Conservation (phyloP, 2,113 vertebrate species). For the Notiomystis cincta region DNA sequence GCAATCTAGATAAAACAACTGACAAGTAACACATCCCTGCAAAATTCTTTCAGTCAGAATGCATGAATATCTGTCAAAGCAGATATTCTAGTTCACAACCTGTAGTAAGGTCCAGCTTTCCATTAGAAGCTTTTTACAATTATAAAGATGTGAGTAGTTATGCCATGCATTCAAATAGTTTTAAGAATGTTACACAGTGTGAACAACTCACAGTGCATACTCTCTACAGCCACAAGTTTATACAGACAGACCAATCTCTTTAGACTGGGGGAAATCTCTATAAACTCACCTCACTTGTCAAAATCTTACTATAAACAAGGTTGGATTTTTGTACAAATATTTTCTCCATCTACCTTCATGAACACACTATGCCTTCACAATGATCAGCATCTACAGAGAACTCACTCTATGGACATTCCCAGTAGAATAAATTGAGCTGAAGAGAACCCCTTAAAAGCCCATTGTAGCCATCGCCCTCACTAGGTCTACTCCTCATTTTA, state of each 20-base stretch:
- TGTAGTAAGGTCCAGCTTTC: not conserved
- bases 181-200: not conserved
- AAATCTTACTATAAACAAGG: not conserved
- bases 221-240: not conserved
- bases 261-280: not conserved
- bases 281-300: not conserved
- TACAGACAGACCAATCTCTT: not conserved
- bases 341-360: not conserved
- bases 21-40: not conserved
- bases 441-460: not conserved
- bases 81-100: not conserved
- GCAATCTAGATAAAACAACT: not conserved
- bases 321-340: not conserved
- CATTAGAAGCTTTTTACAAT: not conserved
- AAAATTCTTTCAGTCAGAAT: not conserved
- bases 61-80: not conserved
- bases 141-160: not conserved
- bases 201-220: not conserved
- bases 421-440: not conserved
- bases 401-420: not conserved
- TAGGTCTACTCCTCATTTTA: not conserved
- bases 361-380: not conserved
- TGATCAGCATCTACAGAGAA: not conserved
- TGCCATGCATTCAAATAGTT: not conserved
- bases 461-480: not conserved